phyloP scores from a whole-genome alignment of 2,113 vertebrate genomes.

The Zootoca vivipara region DNA sequence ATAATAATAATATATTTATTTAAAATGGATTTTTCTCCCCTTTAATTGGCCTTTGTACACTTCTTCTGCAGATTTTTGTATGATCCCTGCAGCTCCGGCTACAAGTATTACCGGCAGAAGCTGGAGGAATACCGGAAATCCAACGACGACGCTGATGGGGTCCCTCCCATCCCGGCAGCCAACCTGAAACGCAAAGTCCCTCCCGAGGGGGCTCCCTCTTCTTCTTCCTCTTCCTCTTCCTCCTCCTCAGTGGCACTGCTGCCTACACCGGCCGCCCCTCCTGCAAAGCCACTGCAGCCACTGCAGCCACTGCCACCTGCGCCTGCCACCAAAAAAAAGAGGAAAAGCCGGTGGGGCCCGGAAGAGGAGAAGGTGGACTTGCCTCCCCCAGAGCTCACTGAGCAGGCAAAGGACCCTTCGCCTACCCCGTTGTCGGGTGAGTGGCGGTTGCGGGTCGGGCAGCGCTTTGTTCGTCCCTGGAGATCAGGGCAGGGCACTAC shows the following conservation, averaged over 20 bases:
- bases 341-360: constrained; percentile 96
- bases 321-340: constrained; percentile 81
- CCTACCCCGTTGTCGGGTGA: constrained; percentile 77
- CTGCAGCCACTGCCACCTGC: background rate
- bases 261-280: background rate
- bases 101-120: constrained; percentile 88
- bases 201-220: constrained; percentile 36
- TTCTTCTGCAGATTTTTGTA: constrained; percentile 84
- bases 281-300: background rate
- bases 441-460: background rate
- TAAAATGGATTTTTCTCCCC: too few species aligned
- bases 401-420: constrained; percentile 61
- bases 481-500: too few species aligned
- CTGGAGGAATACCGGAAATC: constrained; percentile 84
- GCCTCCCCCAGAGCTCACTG: constrained; percentile 75
- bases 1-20: background rate
- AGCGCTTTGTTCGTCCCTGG: too few species aligned
- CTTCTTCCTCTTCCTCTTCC: background rate
- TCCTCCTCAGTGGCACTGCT: background rate
- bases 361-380: constrained; percentile 92
- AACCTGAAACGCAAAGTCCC: constrained; percentile 56
- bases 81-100: constrained; percentile 85
- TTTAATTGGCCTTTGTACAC: too few species aligned
- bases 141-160: constrained; percentile 32
- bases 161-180: constrained; percentile 23